Evolutionary conservation across 2,797 vertebrate genomes (phyloP), one percentile per base, ranked within the genome.

Genomic region (Lates japonicus): DNA sequence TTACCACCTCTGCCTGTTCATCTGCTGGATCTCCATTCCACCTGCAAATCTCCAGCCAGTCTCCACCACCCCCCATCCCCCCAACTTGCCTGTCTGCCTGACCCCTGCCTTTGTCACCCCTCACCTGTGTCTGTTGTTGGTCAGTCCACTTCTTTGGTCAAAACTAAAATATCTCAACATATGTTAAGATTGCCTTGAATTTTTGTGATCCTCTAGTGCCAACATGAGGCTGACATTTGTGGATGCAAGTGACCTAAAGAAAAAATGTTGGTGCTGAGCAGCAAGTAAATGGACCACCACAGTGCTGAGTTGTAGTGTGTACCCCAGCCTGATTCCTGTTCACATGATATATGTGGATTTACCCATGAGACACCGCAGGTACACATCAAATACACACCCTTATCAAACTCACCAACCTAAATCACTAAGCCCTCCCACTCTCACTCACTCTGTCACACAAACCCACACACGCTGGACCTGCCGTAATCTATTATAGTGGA

Each of bases 401-500:
- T 42, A 73, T 46, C 5, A 52, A 71, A 67, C 14, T 33, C 68
- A 33, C 2, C 48, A 67, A n/a, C 16, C 31, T n/a, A 31, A 46
- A 41, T 69, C 63, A 76, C 68, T 9, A 22, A 25, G 9, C 35
- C 54, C 3, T 29, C 41, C 39, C 4, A 52, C 25, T 6, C 22
- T 31, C 61, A 31, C 46, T 41, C 44, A 2, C 8, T 20, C 51
- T 39, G 31, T 20, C 58, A 48, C 71, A 77, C 66, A 55, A 68
- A 63, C 74, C 78, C 31, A 55, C 61, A 60, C 51, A 52, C 29
- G 0, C 44, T 57, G 66, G 65, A 62, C 77, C 39, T 84, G 73
- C 74, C 5, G 71, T 74, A 79, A 88, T 87, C 86, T 93, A 86
- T 90, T 93, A 87, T 92, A 90, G 85, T 80, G 58, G 85, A 88